Conservation (phyloP, 2,888 invertebrate genomes). For the Sepiola atlantica region DNA sequence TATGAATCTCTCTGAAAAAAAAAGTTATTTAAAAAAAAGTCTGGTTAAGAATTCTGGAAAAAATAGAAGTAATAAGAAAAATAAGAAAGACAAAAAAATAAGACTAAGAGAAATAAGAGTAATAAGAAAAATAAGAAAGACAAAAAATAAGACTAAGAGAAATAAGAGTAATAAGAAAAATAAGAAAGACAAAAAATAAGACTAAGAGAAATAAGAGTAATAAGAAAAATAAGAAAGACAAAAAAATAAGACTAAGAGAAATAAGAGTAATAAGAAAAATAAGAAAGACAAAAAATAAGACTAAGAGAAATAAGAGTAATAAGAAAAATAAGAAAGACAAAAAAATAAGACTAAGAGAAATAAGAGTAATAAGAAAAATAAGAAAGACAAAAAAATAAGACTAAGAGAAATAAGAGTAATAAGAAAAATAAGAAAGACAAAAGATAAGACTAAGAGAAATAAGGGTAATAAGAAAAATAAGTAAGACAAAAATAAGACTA, state of each 20-base stretch:
- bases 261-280: background rate
- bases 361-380: background rate
- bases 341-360: background rate
- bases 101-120: background rate
- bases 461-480: background rate
- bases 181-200: background rate
- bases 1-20: no score
- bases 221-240: background rate
- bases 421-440: background rate
- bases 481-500: background rate
- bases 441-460: background rate
- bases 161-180: background rate
- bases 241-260: background rate
- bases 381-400: background rate
- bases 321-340: background rate
- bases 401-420: background rate
- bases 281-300: background rate
- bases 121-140: background rate
- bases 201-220: background rate
- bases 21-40: background rate
- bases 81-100: background rate
- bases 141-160: background rate
- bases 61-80: background rate
- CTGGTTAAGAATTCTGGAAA: background rate
- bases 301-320: background rate